phyloP scores from a whole-genome alignment of 2,888 invertebrate genomes.

The Metopia argyrocephala region DNA sequence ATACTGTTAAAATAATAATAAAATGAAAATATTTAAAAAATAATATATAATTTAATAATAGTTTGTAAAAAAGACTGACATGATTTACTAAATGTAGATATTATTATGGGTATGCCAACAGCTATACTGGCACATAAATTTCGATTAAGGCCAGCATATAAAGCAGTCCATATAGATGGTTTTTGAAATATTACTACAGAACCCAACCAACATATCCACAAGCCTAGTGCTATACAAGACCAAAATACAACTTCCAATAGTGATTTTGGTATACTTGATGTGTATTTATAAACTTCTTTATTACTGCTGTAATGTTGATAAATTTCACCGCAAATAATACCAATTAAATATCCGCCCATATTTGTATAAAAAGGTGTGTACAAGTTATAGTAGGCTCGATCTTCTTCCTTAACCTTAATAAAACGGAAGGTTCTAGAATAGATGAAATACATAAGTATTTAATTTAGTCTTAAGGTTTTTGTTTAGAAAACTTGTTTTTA shows the following conservation, averaged over 20 bases:
- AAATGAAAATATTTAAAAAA: not conserved
- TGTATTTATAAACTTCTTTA: conserved; percentile 20
- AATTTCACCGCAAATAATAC: conserved; percentile 70
- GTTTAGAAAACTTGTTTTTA: no score
- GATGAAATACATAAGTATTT: not conserved
- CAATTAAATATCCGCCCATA: conserved; percentile 74
- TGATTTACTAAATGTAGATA: conserved; percentile 72
- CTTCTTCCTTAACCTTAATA: conserved; percentile 70
- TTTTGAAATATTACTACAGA: conserved; percentile 73
- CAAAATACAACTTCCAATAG: conserved; percentile 67
- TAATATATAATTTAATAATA: not conserved
- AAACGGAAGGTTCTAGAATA: conserved; percentile 74
- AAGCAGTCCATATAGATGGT: conserved; percentile 75
- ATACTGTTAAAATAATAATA: conserved; percentile 41
- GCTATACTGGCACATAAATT: conserved; percentile 75
- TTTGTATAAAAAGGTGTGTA: conserved; percentile 75
- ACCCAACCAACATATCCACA: conserved; percentile 69
- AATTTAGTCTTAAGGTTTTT: no score
- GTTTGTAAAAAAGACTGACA: conserved; percentile 72
- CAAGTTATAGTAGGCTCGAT: conserved; percentile 68
- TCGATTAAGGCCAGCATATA: conserved; percentile 77
- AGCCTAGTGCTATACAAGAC: conserved; percentile 63
- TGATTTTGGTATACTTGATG: conserved; percentile 61
- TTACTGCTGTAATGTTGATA: conserved; percentile 66
- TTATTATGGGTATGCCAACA: conserved; percentile 69